These are phyloP conservation scores for Pachypanchax playfairii DNA, from an alignment of 2,113 vertebrate genomes.

Conservation along the genomic window DNA sequence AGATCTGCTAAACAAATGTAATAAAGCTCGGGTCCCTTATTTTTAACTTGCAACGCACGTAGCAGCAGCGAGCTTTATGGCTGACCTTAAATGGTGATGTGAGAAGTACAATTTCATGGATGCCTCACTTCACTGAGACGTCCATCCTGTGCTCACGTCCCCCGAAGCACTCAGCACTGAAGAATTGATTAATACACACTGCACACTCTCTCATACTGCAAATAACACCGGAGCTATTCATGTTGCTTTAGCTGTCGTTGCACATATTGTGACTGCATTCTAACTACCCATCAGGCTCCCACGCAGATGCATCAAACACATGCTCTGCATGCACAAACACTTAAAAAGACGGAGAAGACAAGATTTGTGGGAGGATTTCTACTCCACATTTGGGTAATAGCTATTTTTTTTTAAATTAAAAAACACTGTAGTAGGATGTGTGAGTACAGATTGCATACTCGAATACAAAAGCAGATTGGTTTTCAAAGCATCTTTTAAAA, in stretches of 20 bases:
- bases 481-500: conserved; percentile 40
- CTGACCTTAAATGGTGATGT: conserved; percentile 54
- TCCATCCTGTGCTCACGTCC: conserved; percentile 46
- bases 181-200: conserved; percentile 51
- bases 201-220: conserved; percentile 11
- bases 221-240: conserved; percentile 30
- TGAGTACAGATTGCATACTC: conserved; percentile 6
- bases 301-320: conserved; percentile 43
- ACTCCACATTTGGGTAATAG: conserved; percentile 22
- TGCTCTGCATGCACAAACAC: background rate
- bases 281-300: conserved; percentile 61
- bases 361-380: conserved; percentile 15
- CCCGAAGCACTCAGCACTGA: conserved; percentile 38
- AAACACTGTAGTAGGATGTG: conserved; percentile 6
- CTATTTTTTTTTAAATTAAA: conserved; percentile 28
- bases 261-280: conserved; percentile 47
- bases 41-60: conserved; percentile 30
- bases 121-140: conserved; percentile 35
- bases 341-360: conserved; percentile 8
- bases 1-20: conserved; percentile 15
- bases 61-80: conserved; percentile 16
- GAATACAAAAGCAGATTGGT: conserved; percentile 30
- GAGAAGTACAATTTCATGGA: conserved; percentile 68
- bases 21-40: conserved; percentile 15
- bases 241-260: conserved; percentile 36